A percentile compares a stretch with the other conserved stretches of the same genome.
phyloP scores from a whole-genome alignment of 2,113 vertebrate species.

The Xyliphius kryptos region DNA sequence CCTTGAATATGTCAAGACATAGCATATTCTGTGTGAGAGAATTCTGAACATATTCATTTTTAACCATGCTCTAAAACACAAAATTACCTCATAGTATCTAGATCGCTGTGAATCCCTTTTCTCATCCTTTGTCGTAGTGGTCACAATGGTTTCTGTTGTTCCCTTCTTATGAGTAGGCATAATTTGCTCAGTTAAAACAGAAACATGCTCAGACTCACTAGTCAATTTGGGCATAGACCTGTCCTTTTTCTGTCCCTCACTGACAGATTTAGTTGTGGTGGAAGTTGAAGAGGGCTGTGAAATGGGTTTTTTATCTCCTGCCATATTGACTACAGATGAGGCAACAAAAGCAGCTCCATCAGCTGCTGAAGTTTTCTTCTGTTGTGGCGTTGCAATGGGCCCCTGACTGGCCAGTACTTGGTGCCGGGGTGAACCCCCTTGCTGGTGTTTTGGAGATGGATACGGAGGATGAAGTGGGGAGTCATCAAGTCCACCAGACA shows the following conservation, averaged over 20 bases:
- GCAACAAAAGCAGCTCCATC: conserved; percentile 46
- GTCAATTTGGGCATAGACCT: conserved; percentile 48
- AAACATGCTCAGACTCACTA: conserved; percentile 31
- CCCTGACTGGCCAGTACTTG: too few relatives aligned
- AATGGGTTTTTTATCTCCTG: conserved; percentile 59
- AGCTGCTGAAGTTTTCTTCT: conserved; percentile 52
- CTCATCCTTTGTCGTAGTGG: conserved; percentile 53
- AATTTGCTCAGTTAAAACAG: conserved; percentile 48
- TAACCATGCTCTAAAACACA: too few relatives aligned
- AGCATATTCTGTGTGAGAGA: too few relatives aligned
- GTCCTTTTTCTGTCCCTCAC: conserved; percentile 51
- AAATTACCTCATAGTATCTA: conserved; percentile 81
- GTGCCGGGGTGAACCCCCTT: conserved; percentile 43
- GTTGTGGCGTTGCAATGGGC: conserved; percentile 41
- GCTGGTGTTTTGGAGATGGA: conserved; percentile 44
- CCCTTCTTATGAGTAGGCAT: conserved; percentile 61
- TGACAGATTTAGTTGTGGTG: conserved; percentile 14
- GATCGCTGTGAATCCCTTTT: conserved; percentile 67
- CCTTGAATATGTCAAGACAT: too few relatives aligned
- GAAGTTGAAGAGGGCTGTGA: conserved; percentile 43
- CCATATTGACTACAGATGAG: conserved; percentile 56
- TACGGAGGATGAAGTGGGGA: too few relatives aligned
- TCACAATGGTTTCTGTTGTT: conserved; percentile 50
- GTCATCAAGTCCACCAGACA: too few relatives aligned
- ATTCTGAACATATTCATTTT: too few relatives aligned